These are phyloP conservation scores for Brachionus paranguensis DNA, from an alignment of 1,140 invertebrate species.

Conservation along the genomic window DNA sequence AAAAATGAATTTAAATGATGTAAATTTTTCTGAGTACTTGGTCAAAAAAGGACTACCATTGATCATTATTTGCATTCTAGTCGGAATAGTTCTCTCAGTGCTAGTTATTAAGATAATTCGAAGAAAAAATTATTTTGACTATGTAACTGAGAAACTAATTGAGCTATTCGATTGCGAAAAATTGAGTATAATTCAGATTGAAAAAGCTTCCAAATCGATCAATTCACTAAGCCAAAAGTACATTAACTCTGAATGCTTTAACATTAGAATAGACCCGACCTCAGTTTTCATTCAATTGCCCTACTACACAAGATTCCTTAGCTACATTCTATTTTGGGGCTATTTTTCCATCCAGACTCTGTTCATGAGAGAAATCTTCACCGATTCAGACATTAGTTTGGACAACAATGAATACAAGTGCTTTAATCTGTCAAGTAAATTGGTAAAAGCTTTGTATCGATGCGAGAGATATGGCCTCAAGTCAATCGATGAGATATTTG, in stretches of 20 bases:
- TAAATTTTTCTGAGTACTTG: background rate
- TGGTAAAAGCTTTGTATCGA: conserved; percentile 21
- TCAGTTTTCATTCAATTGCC: conserved; percentile 24
- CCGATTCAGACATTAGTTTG: background rate
- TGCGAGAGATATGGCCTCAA: conserved; percentile 27
- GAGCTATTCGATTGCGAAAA: background rate
- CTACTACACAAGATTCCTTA: conserved; percentile 2
- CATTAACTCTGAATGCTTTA: conserved; percentile 7
- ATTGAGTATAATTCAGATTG: background rate
- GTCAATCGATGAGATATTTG: conserved; percentile 24
- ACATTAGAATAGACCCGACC: background rate
- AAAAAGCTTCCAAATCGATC: background rate
- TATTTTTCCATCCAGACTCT: conserved; percentile 37
- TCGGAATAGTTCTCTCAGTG: background rate
- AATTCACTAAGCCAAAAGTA: background rate
- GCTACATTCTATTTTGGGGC: conserved; percentile 30
- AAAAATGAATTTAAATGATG: background rate
- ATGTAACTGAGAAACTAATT: conserved; percentile 26
- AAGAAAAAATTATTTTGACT: background rate
- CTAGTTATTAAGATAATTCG: background rate
- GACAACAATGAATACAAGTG: background rate
- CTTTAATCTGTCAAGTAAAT: background rate
- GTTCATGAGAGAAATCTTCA: conserved; percentile 20
- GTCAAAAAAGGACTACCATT: conserved; percentile 3
- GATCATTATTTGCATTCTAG: background rate